Conservation (phyloP, 2,113 vertebrate species). For the Melanostigma gelatinosum region DNA sequence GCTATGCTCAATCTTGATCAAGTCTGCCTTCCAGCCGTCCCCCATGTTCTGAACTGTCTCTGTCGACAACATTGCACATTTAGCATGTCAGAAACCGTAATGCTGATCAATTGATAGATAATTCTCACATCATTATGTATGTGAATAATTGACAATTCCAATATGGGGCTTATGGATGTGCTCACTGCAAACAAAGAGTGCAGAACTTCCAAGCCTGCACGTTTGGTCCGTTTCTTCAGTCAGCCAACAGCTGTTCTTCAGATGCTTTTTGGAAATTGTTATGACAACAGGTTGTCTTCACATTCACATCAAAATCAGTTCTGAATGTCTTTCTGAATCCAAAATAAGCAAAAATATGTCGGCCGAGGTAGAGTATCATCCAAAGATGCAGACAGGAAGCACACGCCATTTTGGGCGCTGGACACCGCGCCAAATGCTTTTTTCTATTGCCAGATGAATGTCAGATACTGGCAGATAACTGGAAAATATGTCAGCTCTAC, state of each 20-base stretch:
- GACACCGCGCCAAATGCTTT: slow-evolving; percentile 74
- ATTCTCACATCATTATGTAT: slow-evolving; percentile 63
- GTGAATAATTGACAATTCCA: slow-evolving; percentile 65
- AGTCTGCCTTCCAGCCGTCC: slow-evolving; percentile 31
- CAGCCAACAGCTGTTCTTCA: slow-evolving; percentile 45
- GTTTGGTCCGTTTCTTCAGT: slow-evolving; percentile 26
- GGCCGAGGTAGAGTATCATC: slow-evolving; percentile 47
- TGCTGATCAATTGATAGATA: slow-evolving; percentile 66
- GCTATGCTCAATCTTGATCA: slow-evolving; percentile 75
- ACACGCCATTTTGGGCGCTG: slow-evolving; percentile 55
- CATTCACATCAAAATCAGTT: slow-evolving; percentile 39
- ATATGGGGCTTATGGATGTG: slow-evolving; percentile 33
- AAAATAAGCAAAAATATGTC: slow-evolving; percentile 29
- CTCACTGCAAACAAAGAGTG: slow-evolving; percentile 22
- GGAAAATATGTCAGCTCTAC: slow-evolving; percentile 84
- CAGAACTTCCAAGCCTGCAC: slow-evolving; percentile 16
- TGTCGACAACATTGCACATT: slow-evolving; percentile 55
- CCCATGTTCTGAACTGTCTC: slow-evolving; percentile 56
- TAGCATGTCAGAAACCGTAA: slow-evolving; percentile 66
- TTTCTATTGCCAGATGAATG: slow-evolving; percentile 81
- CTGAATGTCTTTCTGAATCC: slow-evolving; percentile 1
- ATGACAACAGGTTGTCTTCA: slow-evolving; percentile 57
- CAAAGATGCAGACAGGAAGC: slow-evolving; percentile 74
- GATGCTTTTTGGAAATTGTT: slow-evolving; percentile 23
- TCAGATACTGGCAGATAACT: slow-evolving; percentile 84